A percentile compares a stretch with the other conserved stretches of the same genome.
Conservation (phyloP, 2,888 invertebrate genomes). For the Tenthredo scrophulariae region DNA sequence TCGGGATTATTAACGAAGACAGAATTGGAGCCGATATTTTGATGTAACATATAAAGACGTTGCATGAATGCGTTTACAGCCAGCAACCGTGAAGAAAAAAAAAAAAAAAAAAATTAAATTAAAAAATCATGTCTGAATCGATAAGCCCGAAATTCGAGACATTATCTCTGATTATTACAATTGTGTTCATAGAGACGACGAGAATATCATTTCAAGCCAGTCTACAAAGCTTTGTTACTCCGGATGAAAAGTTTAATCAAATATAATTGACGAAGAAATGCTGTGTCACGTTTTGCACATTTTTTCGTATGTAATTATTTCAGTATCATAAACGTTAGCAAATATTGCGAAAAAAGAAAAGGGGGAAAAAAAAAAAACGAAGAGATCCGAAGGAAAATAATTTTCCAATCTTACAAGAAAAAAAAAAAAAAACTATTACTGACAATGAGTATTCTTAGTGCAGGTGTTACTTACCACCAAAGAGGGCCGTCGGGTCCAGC, state of each 20-base stretch:
- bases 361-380: not conserved
- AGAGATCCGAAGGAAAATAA: not conserved
- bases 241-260: not conserved
- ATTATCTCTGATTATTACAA: constrained; percentile 55
- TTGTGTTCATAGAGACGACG: not conserved
- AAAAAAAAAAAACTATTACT: not conserved
- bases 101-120: not conserved
- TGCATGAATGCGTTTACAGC: not conserved
- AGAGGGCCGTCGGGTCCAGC: constrained; percentile 89
- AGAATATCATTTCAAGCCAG: not conserved
- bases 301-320: not conserved
- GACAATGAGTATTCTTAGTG: not conserved
- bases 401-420: not conserved
- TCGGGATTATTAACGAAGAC: not conserved
- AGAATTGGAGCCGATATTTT: not conserved
- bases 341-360: too few species aligned
- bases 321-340: too few species aligned
- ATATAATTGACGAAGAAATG: not conserved
- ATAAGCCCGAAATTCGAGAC: constrained; percentile 36
- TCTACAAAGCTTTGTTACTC: not conserved
- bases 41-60: not conserved
- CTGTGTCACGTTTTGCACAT: not conserved
- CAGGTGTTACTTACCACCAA: constrained; percentile 81
- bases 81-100: not conserved
- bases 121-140: not conserved